phyloP scores from a whole-genome alignment of 2,888 invertebrate genomes.

The Drosophila multiciliata region DNA sequence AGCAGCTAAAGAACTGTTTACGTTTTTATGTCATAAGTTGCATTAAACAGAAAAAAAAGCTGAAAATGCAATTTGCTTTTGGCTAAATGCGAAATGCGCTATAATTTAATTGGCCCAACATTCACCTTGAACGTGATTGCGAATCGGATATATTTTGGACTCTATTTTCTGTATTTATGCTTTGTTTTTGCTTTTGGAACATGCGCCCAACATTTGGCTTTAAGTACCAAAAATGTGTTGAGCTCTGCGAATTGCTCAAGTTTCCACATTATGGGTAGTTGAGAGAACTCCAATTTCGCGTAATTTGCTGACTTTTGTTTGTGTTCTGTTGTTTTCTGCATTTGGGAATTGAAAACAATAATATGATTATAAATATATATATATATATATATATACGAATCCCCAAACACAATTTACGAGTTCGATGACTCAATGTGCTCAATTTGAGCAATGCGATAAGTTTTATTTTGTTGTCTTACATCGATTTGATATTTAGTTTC shows the following conservation, averaged over 20 bases:
- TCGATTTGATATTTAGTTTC: slow-evolving; percentile 1
- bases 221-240: slow-evolving; percentile 45
- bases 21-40: slow-evolving; percentile 4
- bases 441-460: slow-evolving; percentile 29
- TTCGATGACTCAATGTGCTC: slow-evolving; percentile 60
- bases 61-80: neutral
- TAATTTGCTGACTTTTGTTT: slow-evolving; percentile 60
- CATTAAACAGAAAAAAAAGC: neutral
- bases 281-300: slow-evolving; percentile 53
- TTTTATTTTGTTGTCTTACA: neutral
- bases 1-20: slow-evolving; percentile 25
- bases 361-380: neutral
- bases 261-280: slow-evolving; percentile 17
- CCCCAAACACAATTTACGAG: slow-evolving; percentile 3
- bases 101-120: slow-evolving; percentile 41
- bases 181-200: slow-evolving; percentile 23
- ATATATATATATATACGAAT: neutral
- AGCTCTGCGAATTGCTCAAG: slow-evolving; percentile 44
- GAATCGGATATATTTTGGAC: slow-evolving; percentile 51
- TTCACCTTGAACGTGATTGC: slow-evolving; percentile 81
- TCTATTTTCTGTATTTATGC: neutral
- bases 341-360: slow-evolving; percentile 30
- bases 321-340: slow-evolving; percentile 8
- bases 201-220: slow-evolving; percentile 36
- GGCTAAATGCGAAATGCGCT: slow-evolving; percentile 32